phyloP scores from a whole-genome alignment of 2,888 invertebrate genomes.

The Chalcosyrphus nemorum region DNA sequence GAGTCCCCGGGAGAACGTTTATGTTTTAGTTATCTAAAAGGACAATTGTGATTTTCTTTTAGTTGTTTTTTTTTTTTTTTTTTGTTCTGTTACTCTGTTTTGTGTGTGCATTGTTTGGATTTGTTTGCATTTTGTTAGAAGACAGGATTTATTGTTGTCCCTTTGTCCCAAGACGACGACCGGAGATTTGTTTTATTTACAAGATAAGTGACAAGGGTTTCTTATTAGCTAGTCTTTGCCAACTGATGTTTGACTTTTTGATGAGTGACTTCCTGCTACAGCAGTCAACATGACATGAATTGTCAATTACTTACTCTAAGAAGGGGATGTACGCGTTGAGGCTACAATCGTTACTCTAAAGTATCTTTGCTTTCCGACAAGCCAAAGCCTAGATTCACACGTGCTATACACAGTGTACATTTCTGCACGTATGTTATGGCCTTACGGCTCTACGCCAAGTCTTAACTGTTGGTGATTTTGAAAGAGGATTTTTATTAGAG shows the following conservation, averaged over 20 bases:
- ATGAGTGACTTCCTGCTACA: conserved; percentile 3
- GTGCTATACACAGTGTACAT: too few relatives aligned
- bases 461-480: too few relatives aligned
- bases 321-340: background rate
- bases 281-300: background rate
- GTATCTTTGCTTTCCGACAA: too few relatives aligned
- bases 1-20: conserved; percentile 63
- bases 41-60: conserved; percentile 67
- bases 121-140: conserved; percentile 58
- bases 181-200: background rate
- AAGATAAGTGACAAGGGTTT: background rate
- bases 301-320: background rate
- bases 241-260: background rate
- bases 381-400: too few relatives aligned
- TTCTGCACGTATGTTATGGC: too few relatives aligned
- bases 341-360: too few relatives aligned
- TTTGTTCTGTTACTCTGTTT: background rate
- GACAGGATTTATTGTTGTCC: conserved; percentile 28
- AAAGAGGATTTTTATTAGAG: too few relatives aligned
- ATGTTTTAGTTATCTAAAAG: conserved; percentile 58
- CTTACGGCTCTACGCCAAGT: too few relatives aligned
- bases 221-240: background rate
- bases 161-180: background rate
- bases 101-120: conserved; percentile 48
- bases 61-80: conserved; percentile 26